Base-by-base conservation (phyloP, 1,140 invertebrate species). In the Vanessa tameamea region DNA sequence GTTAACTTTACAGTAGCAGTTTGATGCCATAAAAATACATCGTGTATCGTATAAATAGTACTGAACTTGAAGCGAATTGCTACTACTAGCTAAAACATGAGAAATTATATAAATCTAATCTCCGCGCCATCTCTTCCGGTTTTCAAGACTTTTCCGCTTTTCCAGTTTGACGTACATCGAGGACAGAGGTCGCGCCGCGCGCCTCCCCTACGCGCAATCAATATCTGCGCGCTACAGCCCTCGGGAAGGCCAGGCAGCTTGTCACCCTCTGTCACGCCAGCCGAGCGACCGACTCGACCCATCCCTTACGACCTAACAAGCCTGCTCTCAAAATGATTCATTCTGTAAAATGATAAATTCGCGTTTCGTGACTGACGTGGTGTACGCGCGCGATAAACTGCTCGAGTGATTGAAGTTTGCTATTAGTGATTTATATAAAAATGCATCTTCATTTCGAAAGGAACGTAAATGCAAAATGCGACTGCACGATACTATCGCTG, bases 381-480 rank as follows among this genome's bases (percentile, higher is more conserved):
- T 69, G 48, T 70, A 69, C 59, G 73, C 64, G 77, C 72, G 67
- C 73, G 78, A 65, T 73, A 69, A 61, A 50, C 31, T 64, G 50
- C 9, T 68, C n/a, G 37, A 68, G 76, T 75, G 72, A 72, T 68
- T 23, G 69, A 55, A 66, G 71, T 75, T 73, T 37, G 57, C 57
- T 12, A 59, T 31, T 20, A 69, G 79, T 81, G 78, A 72, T 70
- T 37, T 53, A 63, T 61, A 43, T 48, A 68, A 92, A 81, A 91
- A 97, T 97, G 97, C 96, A 97, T 95, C 94, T 97, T 86, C 96
- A 97, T 94, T 98, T 99, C 92, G 98, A 99, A 92, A 96, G 96
- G 82, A 98, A 97, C 87, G 95, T 95, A 80, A 98, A 97, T 89
- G 97, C 97, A 73, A 96, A 97, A 93, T 98, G 97, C 93, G 98